Evolutionary conservation across 2,888 invertebrate genomes (phyloP).

Genomic region (Abscondita cerata): DNA sequence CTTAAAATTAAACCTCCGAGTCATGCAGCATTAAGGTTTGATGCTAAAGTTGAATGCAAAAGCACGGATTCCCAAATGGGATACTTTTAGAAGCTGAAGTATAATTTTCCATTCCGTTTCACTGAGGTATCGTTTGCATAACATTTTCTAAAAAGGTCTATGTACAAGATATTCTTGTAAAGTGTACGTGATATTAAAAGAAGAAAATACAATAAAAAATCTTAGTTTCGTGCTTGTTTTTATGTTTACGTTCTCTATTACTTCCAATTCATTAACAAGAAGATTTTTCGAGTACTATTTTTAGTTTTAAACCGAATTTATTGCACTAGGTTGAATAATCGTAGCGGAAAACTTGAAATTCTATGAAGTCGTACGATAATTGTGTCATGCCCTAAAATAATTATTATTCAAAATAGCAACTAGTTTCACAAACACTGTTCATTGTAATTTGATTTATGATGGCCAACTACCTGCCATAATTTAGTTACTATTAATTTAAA

Average conservation of each 20-base stretch:
- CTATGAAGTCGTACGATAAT: background rate
- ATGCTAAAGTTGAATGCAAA: constrained; percentile 26
- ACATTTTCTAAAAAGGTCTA: constrained; percentile 28
- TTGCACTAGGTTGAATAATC: background rate
- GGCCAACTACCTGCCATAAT: constrained; percentile 7
- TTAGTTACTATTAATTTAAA: constrained; percentile 6
- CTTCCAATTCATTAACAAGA: background rate
- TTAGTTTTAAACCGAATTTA: background rate
- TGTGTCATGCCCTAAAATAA: constrained; percentile 1
- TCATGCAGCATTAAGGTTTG: constrained; percentile 22
- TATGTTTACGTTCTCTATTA: background rate
- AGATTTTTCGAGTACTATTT: background rate
- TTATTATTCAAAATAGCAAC: constrained; percentile 4
- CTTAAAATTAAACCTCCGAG: constrained; percentile 24
- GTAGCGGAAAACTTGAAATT: background rate
- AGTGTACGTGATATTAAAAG: background rate
- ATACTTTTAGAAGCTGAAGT: constrained; percentile 28
- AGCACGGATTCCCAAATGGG: constrained; percentile 32
- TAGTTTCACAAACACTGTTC: constrained; percentile 5
- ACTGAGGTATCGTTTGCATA: constrained; percentile 30
- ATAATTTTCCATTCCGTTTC: constrained; percentile 32
- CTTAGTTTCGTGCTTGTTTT: background rate
- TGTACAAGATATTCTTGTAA: constrained; percentile 22
- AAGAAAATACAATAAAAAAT: background rate
- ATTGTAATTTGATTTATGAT: constrained; percentile 4